Conservation (phyloP, 1,140 invertebrate species). For the Dendrolimus kikuchii region DNA sequence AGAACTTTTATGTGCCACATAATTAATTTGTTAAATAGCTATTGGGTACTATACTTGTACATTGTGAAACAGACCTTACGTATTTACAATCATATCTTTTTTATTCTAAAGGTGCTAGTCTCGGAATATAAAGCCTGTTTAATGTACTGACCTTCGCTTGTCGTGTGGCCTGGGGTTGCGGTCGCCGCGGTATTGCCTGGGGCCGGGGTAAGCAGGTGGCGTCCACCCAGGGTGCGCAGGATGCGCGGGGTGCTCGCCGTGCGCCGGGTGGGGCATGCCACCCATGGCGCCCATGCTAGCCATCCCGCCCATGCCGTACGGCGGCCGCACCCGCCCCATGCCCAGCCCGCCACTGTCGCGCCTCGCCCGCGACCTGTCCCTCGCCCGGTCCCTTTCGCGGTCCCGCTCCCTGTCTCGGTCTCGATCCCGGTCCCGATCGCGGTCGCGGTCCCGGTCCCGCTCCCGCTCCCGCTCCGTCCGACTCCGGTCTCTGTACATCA, state of each 20-base stretch:
- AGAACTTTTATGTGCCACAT: too few relatives aligned
- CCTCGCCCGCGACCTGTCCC: conserved; percentile 52
- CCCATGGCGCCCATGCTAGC: too few relatives aligned
- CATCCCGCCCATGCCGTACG: conserved; percentile 20
- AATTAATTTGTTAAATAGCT: too few relatives aligned
- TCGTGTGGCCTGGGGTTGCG: conserved; percentile 55
- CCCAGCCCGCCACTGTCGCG: conserved; percentile 56
- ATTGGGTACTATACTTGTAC: too few relatives aligned
- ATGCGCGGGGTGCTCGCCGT: conserved; percentile 32
- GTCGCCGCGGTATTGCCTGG: conserved; percentile 53
- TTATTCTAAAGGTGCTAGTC: too few relatives aligned
- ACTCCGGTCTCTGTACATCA: conserved; percentile 64
- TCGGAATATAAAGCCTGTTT: neutral
- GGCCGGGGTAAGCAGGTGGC: conserved; percentile 58
- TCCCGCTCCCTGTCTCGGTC: conserved; percentile 58
- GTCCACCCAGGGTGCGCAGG: conserved; percentile 43
- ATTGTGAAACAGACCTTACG: too few relatives aligned
- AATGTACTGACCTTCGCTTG: conserved; percentile 49
- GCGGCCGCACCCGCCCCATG: conserved; percentile 28
- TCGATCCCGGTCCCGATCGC: conserved; percentile 54
- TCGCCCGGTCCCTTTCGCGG: conserved; percentile 35
- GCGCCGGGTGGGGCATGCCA: conserved; percentile 40
- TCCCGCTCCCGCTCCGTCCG: conserved; percentile 52
- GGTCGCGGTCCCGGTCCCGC: conserved; percentile 39
- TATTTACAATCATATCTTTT: too few relatives aligned